A percentile compares a stretch with the other conserved stretches of the same genome.
phyloP scores from a whole-genome alignment of 2,113 vertebrate species.

The Cavia porcellus region DNA sequence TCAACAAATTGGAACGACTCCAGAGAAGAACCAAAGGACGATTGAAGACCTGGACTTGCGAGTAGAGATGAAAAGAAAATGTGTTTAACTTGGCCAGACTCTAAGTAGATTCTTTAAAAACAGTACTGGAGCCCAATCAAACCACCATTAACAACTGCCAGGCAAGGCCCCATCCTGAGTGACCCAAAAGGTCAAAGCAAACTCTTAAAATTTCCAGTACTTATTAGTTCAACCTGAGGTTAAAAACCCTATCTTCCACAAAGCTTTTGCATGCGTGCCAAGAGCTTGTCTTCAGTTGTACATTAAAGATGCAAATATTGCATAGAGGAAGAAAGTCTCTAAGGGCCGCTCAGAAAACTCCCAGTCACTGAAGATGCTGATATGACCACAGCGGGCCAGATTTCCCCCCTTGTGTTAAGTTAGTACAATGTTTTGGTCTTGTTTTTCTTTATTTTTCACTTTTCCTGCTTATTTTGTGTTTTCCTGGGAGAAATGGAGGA shows the following conservation, averaged over 20 bases:
- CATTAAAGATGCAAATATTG: conserved; percentile 53
- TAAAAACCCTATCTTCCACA: conserved; percentile 68
- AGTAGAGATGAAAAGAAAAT: conserved; percentile 79
- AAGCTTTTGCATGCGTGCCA: conserved; percentile 63
- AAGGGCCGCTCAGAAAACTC: not conserved
- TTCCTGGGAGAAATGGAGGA: not conserved
- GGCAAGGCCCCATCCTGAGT: conserved; percentile 64
- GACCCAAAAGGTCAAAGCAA: conserved; percentile 71
- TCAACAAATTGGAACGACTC: conserved; percentile 76
- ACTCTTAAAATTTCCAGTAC: conserved; percentile 73
- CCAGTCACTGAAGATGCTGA: not conserved
- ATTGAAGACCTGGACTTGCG: conserved; percentile 62
- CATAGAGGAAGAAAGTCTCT: not conserved
- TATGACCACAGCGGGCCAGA: not conserved
- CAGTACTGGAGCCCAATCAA: conserved; percentile 70
- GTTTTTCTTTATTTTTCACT: not conserved
- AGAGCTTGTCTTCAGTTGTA: conserved; percentile 53
- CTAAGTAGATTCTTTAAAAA: conserved; percentile 65
- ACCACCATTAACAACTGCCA: conserved; percentile 76
- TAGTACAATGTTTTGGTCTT: not conserved
- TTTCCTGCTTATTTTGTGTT: conserved; percentile 41
- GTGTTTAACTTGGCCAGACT: conserved; percentile 81
- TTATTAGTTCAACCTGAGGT: conserved; percentile 80
- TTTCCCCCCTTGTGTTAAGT: not conserved
- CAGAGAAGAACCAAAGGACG: conserved; percentile 71